Conservation (phyloP, 1,140 invertebrate species). For the Latrodectus geometricus region DNA sequence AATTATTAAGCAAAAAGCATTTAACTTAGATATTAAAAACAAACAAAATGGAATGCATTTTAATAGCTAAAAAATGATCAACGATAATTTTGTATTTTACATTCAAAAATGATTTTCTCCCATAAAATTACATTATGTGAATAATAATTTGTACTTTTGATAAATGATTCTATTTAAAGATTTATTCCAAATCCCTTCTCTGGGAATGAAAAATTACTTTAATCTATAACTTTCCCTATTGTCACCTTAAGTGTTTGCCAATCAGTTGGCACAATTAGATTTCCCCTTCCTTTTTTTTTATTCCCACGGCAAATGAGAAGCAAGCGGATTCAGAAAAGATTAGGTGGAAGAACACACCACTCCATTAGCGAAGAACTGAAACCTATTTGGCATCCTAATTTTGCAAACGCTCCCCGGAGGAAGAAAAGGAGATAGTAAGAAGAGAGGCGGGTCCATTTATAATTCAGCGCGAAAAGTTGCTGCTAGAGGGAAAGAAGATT, state of each 20-base stretch:
- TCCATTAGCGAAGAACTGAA: not conserved
- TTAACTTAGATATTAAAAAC: not conserved
- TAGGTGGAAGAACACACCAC: not conserved
- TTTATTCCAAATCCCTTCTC: not conserved
- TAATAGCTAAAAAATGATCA: no score
- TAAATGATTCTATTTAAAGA: not conserved
- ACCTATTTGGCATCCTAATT: not conserved
- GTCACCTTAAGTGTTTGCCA: not conserved
- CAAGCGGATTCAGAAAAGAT: not conserved
- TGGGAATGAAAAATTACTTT: not conserved
- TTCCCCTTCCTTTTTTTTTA: not conserved
- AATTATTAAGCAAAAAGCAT: not conserved
- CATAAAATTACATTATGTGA: not conserved
- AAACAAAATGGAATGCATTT: not conserved
- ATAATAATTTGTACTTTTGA: no score
- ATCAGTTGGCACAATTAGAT: not conserved
- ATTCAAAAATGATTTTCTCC: not conserved
- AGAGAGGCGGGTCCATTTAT: constrained; percentile 52
- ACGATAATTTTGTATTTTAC: not conserved
- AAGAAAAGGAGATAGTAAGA: not conserved
- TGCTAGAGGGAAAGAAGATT: constrained; percentile 39
- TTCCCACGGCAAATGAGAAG: not conserved
- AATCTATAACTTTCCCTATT: not conserved
- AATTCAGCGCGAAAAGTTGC: constrained; percentile 62
- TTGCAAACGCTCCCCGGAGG: constrained; percentile 15